These are phyloP conservation scores for Drosophila ezoana DNA, from an alignment of 2,888 invertebrate genomes.

Conservation along the genomic window DNA sequence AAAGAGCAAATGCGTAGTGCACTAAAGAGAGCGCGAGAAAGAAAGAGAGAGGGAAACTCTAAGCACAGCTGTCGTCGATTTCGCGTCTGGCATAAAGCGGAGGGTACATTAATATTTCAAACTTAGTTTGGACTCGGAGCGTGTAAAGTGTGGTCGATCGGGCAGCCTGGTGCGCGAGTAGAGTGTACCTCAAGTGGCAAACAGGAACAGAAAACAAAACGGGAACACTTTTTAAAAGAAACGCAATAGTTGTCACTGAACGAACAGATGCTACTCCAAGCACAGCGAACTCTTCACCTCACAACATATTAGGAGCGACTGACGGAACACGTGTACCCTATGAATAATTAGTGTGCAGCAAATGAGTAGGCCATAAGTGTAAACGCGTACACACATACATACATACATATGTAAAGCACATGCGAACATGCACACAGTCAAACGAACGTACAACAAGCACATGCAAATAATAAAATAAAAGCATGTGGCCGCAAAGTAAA, in stretches of 20 bases:
- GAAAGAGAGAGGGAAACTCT: constrained; percentile 3
- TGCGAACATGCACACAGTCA: constrained; percentile 5
- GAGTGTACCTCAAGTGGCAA: constrained; percentile 2
- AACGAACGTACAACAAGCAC: constrained; percentile 11
- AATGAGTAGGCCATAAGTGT: not conserved
- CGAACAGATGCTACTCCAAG: constrained; percentile 18
- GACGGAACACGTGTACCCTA: constrained; percentile 47
- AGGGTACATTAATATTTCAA: constrained; percentile 41
- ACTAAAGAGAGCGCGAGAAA: constrained; percentile 28
- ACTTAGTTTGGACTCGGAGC: constrained; percentile 67
- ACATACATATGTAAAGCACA: constrained; percentile 1
- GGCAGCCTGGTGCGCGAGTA: not conserved
- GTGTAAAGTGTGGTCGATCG: constrained; percentile 55
- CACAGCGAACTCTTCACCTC: constrained; percentile 27
- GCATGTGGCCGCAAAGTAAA: constrained; percentile 60
- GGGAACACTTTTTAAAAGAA: not conserved
- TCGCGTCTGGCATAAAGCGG: constrained; percentile 55
- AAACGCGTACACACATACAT: constrained; percentile 9
- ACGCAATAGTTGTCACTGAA: not conserved
- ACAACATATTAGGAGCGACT: constrained; percentile 11
- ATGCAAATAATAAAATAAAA: constrained; percentile 42
- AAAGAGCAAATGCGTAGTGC: constrained; percentile 47
- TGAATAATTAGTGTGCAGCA: constrained; percentile 20
- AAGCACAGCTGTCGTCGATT: constrained; percentile 45
- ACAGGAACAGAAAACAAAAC: constrained; percentile 10